These are phyloP conservation scores for Anarhynchus alexandrinus DNA, from an alignment of 2,113 vertebrate genomes.

Conservation along the genomic window DNA sequence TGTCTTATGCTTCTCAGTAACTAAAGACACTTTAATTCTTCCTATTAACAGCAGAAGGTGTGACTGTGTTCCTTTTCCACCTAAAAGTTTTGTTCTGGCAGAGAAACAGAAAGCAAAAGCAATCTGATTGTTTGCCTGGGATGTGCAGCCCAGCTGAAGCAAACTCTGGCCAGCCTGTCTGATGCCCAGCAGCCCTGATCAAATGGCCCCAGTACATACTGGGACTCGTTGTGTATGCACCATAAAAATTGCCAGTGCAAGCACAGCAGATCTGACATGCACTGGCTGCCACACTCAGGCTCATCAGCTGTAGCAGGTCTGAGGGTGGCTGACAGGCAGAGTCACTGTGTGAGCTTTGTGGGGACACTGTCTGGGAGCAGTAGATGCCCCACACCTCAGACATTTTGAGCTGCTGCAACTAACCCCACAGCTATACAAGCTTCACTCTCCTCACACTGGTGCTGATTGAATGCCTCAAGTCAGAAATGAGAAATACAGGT, in stretches of 20 bases:
- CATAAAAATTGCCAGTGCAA: background rate
- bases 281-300: rapidly evolving
- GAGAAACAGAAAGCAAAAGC: background rate
- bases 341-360: background rate
- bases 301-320: background rate
- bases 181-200: too few relatives aligned
- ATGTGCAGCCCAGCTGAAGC: background rate
- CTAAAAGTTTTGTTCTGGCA: background rate
- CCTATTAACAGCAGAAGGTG: background rate
- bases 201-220: background rate
- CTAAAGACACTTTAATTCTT: background rate
- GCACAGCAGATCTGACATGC: background rate
- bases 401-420: background rate
- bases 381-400: background rate
- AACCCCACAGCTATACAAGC: background rate
- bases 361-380: background rate
- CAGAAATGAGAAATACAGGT: background rate
- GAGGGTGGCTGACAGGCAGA: background rate
- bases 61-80: background rate
- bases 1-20: background rate
- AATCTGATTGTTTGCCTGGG: background rate
- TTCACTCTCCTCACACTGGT: background rate
- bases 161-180: background rate
- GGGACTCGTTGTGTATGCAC: background rate
- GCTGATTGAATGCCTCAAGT: background rate